Percentiles rank a stretch among this genome's conserved stretches.
Evolutionary conservation across 2,888 invertebrate species (phyloP).

Genomic region (Diaperis boleti): DNA sequence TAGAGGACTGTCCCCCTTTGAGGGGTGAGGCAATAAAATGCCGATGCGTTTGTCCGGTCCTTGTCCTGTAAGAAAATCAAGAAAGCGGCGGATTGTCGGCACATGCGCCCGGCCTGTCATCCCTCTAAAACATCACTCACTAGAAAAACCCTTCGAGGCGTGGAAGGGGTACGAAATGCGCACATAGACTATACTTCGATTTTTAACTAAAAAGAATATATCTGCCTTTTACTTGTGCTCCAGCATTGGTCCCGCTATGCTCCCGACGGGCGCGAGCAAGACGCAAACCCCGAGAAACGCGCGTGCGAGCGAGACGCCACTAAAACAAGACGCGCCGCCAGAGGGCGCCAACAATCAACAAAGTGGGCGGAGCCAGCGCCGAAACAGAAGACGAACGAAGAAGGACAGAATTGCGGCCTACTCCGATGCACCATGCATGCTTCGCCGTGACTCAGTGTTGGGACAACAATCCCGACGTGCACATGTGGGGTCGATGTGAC

Average conservation of each 20-base stretch:
- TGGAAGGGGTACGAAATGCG: slow-evolving; percentile 60
- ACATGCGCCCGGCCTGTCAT: slow-evolving; percentile 58
- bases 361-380: slow-evolving; percentile 74
- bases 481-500: slow-evolving; percentile 64
- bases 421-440: slow-evolving; percentile 73
- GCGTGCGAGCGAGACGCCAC: slow-evolving; percentile 40
- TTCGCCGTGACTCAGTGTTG: slow-evolving; percentile 67
- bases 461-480: slow-evolving; percentile 71
- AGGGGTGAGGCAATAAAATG: slow-evolving; percentile 6
- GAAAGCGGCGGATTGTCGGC: slow-evolving; percentile 45
- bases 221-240: slow-evolving; percentile 60
- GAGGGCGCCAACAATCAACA: slow-evolving; percentile 66
- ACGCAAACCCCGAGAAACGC: slow-evolving; percentile 24
- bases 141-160: slow-evolving; percentile 60
- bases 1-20: too few relatives aligned
- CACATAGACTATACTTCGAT: slow-evolving; percentile 65
- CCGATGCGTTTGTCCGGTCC: slow-evolving; percentile 15
- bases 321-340: slow-evolving; percentile 55
- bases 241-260: slow-evolving; percentile 59
- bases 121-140: slow-evolving; percentile 60
- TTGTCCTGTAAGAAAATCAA: slow-evolving; percentile 25
- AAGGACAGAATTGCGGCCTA: slow-evolving; percentile 59
- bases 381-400: slow-evolving; percentile 63
- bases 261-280: slow-evolving; percentile 40
- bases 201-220: slow-evolving; percentile 67